A percentile compares a stretch with the other conserved stretches of the same genome.
These are phyloP conservation scores for Zootoca vivipara DNA, from an alignment of 2,113 vertebrate genomes.

Conservation along the genomic window DNA sequence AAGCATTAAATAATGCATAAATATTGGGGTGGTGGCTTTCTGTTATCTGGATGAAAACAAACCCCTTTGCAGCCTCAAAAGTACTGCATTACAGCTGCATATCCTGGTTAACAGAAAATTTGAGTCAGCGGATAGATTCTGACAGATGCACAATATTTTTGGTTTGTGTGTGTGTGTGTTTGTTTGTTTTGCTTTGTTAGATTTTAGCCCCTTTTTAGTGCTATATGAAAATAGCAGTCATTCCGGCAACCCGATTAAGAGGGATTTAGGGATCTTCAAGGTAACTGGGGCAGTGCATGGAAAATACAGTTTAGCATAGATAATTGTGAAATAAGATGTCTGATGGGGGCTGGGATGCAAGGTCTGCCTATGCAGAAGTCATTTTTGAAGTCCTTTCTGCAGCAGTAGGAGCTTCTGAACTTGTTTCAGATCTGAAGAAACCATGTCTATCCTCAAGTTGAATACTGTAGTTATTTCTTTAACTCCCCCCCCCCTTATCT, in stretches of 20 bases:
- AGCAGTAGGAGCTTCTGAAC: not conserved
- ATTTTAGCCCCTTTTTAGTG: slow-evolving; percentile 10
- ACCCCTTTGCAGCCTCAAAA: slow-evolving; percentile 10
- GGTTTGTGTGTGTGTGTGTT: not conserved
- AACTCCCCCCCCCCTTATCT: not conserved
- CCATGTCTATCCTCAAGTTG: not conserved
- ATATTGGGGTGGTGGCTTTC: not conserved
- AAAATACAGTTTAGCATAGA: slow-evolving; percentile 19
- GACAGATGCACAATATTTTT: not conserved
- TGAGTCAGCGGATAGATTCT: slow-evolving; percentile 49
- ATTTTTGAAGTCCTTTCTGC: slow-evolving; percentile 40
- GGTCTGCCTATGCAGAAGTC: not conserved
- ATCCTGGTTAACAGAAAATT: slow-evolving; percentile 47
- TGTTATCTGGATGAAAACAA: slow-evolving; percentile 34
- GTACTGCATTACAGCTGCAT: slow-evolving; percentile 59
- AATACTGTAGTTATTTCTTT: not conserved
- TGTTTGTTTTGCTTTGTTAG: not conserved
- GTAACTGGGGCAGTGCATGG: slow-evolving; percentile 20
- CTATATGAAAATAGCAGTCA: not conserved
- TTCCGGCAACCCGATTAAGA: slow-evolving; percentile 30
- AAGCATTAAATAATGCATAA: slow-evolving; percentile 11
- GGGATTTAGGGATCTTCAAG: slow-evolving; percentile 17
- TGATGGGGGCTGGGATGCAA: not conserved
- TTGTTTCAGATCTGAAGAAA: not conserved
- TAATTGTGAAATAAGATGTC: slow-evolving; percentile 5